Base-by-base conservation (phyloP, 1,140 invertebrate genomes). In the Eciton burchellii region DNA sequence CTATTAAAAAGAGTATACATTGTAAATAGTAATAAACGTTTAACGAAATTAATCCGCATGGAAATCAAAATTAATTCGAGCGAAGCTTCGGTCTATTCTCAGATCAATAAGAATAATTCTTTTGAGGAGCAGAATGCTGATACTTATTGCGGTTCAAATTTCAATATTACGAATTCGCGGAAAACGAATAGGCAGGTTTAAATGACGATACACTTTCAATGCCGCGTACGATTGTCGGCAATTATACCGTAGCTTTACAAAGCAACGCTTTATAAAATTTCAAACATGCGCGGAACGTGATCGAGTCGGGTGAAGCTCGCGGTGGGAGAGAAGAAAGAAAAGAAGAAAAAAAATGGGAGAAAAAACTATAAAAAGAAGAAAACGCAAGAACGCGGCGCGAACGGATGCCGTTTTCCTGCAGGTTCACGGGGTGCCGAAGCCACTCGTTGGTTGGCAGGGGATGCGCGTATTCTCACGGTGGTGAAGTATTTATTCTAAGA, bases 401-500 rank as follows among this genome's bases (percentile, higher is more conserved):
- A 54, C 35, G 19, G 52, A 73, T 47, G 29, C 16, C 59, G 24
- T 65, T 63, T 83, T 85, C 49, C 72, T 87, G 82, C 73, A 73
- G 81, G 26, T 79, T 86, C 60, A 56, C 47, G 65, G 24, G 41
- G 49, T 60, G 68, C 29, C 76, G 73, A 63, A 86, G 85, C 74
- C 63, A 79, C 74, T 79, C 74, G 74, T 79, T 49, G 74, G 41
- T 49, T 68, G 29, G 63, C 85, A 76, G 45, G 65, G 76, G 76
- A 70, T 92, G 91, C 63, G 83, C 71, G 76, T 88, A 26, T 92
- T 93, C 93, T 83, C 93, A 92, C 92, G 86, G 77, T 90, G 82
- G 86, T 93, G 35, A 92, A 93, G 62, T 92, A 93, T 93, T 92
- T 87, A 94, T 91, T 87, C 74, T 87, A 84, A 87, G 88, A 91